Evolutionary conservation across 1,140 invertebrate genomes (phyloP).

Genomic region (Oscheius sp.): DNA sequence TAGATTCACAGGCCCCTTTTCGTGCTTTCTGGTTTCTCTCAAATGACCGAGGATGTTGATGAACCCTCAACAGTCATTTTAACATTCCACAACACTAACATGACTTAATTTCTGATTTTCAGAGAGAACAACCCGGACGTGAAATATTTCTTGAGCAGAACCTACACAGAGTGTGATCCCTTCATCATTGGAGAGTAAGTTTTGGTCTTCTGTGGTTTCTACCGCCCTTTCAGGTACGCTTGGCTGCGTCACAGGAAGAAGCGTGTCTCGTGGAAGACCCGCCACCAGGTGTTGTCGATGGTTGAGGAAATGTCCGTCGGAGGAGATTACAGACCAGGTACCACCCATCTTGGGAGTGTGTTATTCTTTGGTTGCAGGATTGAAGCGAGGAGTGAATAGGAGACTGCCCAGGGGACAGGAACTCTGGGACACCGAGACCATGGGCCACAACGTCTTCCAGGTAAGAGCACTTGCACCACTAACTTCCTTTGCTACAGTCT

Average conservation of each 20-base stretch:
- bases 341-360: neutral
- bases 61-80: too few relatives aligned
- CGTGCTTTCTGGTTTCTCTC: neutral
- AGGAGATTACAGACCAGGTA: constrained; percentile 49
- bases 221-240: constrained; percentile 41
- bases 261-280: constrained; percentile 44
- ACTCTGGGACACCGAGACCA: constrained; percentile 54
- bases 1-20: neutral
- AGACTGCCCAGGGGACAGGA: constrained; percentile 51
- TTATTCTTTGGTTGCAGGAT: constrained; percentile 41
- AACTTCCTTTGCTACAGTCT: neutral
- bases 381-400: constrained; percentile 48
- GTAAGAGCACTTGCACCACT: too few relatives aligned
- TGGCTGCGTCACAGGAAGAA: constrained; percentile 46
- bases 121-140: constrained; percentile 58
- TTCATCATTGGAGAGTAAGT: constrained; percentile 56
- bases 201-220: neutral
- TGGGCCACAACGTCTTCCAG: constrained; percentile 57
- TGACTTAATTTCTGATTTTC: constrained; percentile 21
- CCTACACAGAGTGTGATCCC: constrained; percentile 51
- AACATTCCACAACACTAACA: too few relatives aligned
- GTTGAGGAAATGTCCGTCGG: constrained; percentile 57
- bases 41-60: neutral
- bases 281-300: constrained; percentile 50
- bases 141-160: constrained; percentile 45